phyloP scores from a whole-genome alignment of 2,113 vertebrate genomes.

The Nothobranchius kuhntae region DNA sequence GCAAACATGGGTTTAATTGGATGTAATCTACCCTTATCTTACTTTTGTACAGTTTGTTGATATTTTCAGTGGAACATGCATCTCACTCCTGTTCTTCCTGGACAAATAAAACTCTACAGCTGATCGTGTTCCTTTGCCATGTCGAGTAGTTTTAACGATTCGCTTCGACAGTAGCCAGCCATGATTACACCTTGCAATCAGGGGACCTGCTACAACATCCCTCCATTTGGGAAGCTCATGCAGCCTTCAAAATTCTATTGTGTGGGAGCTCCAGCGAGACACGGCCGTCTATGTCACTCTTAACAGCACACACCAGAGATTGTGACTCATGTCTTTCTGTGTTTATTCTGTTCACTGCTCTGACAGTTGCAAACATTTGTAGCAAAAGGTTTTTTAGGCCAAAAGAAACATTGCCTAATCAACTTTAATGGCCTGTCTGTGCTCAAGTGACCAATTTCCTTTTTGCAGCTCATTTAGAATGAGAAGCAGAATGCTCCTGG shows the following conservation, averaged over 20 bases:
- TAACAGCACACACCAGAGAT: not conserved
- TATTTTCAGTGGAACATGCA: not conserved
- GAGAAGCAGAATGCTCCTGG: slow-evolving; percentile 9
- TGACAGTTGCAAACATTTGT: slow-evolving; percentile 26
- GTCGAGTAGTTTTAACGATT: not conserved
- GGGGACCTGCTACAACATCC: not conserved
- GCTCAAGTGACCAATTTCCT: slow-evolving; percentile 53
- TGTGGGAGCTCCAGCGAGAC: not conserved
- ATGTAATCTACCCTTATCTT: not conserved
- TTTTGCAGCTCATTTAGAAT: slow-evolving; percentile 52
- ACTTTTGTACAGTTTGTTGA: too few species aligned
- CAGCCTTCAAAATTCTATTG: not conserved
- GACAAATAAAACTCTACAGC: not conserved
- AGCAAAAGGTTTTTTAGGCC: slow-evolving; percentile 23
- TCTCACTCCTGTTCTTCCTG: not conserved
- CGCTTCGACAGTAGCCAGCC: not conserved
- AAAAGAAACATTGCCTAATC: slow-evolving; percentile 43
- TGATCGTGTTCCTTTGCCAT: not conserved
- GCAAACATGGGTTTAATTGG: slow-evolving; percentile 4
- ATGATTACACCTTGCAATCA: not conserved
- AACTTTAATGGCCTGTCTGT: slow-evolving; percentile 37
- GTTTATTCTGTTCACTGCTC: slow-evolving; percentile 5
- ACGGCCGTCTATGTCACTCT: not conserved
- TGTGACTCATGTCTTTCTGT: not conserved
- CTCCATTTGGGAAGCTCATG: not conserved